Evolutionary conservation across 2,888 invertebrate species (phyloP), one percentile per base, ranked within the genome.

Genomic region (Axea sp.): DNA sequence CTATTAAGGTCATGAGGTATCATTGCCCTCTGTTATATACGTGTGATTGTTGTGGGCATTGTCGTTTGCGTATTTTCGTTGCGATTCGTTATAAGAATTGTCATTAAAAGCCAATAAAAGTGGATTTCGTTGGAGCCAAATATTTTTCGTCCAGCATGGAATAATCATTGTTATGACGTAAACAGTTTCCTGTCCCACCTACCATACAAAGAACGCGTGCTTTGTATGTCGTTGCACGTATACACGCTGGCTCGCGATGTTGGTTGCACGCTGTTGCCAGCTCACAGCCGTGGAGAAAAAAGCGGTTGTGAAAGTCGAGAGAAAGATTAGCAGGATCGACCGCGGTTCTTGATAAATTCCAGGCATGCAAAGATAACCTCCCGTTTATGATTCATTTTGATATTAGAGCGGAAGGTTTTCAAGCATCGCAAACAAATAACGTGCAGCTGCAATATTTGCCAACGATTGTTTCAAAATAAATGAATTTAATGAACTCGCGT

Each of bases 301-400:
- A 76, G 75, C 80, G 76, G 80, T 84, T 80, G 83, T 81, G 81
- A 84, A 82, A 84, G 83, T 84, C 79, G 67, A 69, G 75, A 69
- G 74, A 76, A 67, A 73, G 62, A 74, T 57, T 62, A 62, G 73
- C 30, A 41, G 57, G 47, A 59, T 65, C 35, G 62, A 57, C 64
- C 55, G 7, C 31, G 64, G 28, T 39, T 65, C 65, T 55, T 9
- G 60, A 60, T 64, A 72, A 75, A 75, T 75, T 64, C 68, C 65
- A 53, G 14, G 26, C 62, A 60, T 26, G 24, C 28, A 59, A 22
- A 55, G 72, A 72, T 72, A 72, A 65, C 64, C 57, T 59, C 62
- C 37, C 41, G n/a, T 47, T 14, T 45, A 22, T 65, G 51, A 49
- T 17, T 64, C 64, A 51, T 55, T 39, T 26, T 11, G 15, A 24